Evolutionary conservation across 1,140 invertebrate genomes (phyloP).

Genomic region (Scaptodrosophila lebanonensis): DNA sequence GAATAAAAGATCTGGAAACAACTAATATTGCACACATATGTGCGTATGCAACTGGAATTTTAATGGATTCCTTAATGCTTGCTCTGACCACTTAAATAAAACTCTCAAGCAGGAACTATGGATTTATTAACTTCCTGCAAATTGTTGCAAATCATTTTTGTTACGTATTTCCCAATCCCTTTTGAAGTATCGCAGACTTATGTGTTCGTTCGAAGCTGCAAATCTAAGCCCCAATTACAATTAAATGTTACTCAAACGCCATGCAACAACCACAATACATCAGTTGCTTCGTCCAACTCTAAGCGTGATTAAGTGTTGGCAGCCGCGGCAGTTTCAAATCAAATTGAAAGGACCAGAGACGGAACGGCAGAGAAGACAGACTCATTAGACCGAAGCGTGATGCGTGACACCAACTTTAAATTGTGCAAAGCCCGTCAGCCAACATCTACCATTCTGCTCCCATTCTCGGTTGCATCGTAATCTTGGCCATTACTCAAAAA

Average conservation of each 20-base stretch:
- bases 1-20: too few species aligned
- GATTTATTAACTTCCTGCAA: too few species aligned
- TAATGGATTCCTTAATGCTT: too few species aligned
- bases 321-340: constrained; percentile 54
- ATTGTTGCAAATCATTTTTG: too few species aligned
- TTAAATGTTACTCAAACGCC: constrained; percentile 52
- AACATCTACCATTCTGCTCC: constrained; percentile 21
- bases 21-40: too few species aligned
- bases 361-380: constrained; percentile 46
- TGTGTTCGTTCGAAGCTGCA: too few species aligned
- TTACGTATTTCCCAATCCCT: too few species aligned
- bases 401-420: constrained; percentile 72
- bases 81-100: too few species aligned
- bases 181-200: too few species aligned
- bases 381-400: constrained; percentile 67
- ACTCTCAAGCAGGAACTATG: too few species aligned
- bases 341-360: constrained; percentile 60
- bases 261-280: constrained; percentile 26
- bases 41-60: too few species aligned
- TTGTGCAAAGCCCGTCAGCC: constrained; percentile 40
- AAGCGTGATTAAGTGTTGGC: constrained; percentile 46
- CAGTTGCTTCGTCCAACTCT: neutral
- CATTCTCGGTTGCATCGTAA: constrained; percentile 54
- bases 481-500: constrained; percentile 71
- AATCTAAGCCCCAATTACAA: constrained; percentile 27